These are phyloP conservation scores for Rhopalosiphum nymphaeae DNA, from an alignment of 2,888 invertebrate genomes.

Conservation along the genomic window DNA sequence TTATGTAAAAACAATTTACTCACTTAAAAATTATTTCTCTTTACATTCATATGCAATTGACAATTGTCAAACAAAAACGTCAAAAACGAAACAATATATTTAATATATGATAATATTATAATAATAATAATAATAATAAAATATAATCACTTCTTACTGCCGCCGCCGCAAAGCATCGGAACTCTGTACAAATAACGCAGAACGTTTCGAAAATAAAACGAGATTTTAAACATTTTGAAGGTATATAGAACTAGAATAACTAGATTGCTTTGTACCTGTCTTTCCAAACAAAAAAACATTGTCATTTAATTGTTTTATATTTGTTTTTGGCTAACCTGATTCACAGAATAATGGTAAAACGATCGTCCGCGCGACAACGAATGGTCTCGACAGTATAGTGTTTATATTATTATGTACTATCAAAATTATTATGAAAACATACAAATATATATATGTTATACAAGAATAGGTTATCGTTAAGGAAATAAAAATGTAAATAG, in stretches of 20 bases:
- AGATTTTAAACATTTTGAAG: background rate
- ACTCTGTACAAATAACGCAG: background rate
- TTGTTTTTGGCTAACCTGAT: background rate
- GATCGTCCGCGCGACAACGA: constrained; percentile 21
- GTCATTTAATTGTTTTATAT: background rate
- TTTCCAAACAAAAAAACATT: background rate
- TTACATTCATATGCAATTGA: background rate
- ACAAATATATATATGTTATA: background rate
- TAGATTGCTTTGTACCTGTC: background rate
- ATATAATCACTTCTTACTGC: background rate
- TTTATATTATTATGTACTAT: constrained; percentile 25
- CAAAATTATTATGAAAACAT: constrained; percentile 51
- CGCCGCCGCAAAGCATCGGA: background rate
- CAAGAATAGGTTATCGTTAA: constrained; percentile 21
- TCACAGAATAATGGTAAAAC: constrained; percentile 36
- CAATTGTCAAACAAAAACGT: background rate
- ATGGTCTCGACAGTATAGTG: constrained; percentile 31
- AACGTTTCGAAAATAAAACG: background rate
- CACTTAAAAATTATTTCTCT: background rate
- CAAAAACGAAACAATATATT: background rate
- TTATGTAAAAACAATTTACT: no score
- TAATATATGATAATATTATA: background rate
- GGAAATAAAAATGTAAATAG: constrained; percentile 42
- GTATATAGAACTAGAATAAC: background rate
- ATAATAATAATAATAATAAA: background rate